A percentile compares a stretch with the other conserved stretches of the same genome.
phyloP scores from a whole-genome alignment of 2,797 vertebrate genomes.

The Tenualosa ilisha region DNA sequence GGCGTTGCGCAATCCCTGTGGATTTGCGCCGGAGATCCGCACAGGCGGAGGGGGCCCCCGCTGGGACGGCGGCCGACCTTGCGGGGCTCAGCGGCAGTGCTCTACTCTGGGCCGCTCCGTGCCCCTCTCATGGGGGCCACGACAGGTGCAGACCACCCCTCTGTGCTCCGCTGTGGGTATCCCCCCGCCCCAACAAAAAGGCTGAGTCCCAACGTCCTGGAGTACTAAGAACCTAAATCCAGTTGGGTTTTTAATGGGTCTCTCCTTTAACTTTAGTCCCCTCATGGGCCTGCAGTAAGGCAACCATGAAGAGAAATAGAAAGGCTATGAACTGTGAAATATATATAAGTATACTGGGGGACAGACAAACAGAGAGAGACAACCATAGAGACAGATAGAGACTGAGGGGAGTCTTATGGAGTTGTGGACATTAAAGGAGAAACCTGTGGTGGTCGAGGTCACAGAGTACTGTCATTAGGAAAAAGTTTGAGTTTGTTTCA shows the following conservation, averaged over 20 bases:
- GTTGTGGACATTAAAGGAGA: neutral
- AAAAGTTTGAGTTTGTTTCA: too few species aligned
- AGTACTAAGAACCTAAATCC: neutral
- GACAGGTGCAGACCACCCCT: slow-evolving; percentile 72
- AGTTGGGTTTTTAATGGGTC: neutral
- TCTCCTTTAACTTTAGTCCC: neutral
- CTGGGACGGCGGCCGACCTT: slow-evolving; percentile 59
- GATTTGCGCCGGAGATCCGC: slow-evolving; percentile 75
- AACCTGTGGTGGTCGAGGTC: too few species aligned
- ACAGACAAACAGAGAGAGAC: neutral
- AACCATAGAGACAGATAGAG: slow-evolving; percentile 16
- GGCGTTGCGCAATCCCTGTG: slow-evolving; percentile 72
- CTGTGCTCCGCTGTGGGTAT: neutral
- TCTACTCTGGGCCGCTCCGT: slow-evolving; percentile 29
- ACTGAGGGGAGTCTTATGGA: slow-evolving; percentile 48
- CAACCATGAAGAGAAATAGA: neutral
- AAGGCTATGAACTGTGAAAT: neutral
- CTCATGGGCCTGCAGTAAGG: neutral
- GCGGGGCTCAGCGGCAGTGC: slow-evolving; percentile 66
- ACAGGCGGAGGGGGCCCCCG: slow-evolving; percentile 55
- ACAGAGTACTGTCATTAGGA: too few species aligned
- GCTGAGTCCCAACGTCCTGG: neutral
- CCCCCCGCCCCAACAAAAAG: neutral
- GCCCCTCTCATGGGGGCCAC: slow-evolving; percentile 56
- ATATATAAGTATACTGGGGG: too few species aligned